Base-by-base conservation (phyloP, 2,888 invertebrate genomes). In the Leptinotarsa peninsularis region DNA sequence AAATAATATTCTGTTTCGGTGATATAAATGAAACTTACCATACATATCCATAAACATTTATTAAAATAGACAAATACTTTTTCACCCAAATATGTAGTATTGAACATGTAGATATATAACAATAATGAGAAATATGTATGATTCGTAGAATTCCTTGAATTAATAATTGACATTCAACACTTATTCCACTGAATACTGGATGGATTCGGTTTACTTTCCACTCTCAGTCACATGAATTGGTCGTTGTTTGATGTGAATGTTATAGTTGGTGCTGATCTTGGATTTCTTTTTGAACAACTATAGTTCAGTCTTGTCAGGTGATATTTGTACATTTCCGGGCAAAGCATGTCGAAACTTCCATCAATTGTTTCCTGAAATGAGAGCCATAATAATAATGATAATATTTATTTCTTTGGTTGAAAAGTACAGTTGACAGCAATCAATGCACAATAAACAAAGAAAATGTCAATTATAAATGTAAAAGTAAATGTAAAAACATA, bases 241-340 rank as follows among this genome's bases (percentile, higher is more conserved):
- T 81, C 82, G 58, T 76, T 80, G 43, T 71, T 74, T 50, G 82
- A 80, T 4, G 90, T 91, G 86, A 92, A 92, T 21, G 91, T 89
- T 49, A 92, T 91, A n/a, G 88, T 90, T 0, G 92, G 92, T 4
- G 92, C 92, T 0, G 92, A 92, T 83, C 91, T 89, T 80, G 91
- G 91, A 67, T 87, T 86, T 21, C 85, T 81, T 14, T 76, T 77
- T 1, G 79, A 56, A 54, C 72, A 76, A 43, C 33, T 49, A 54
- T 77, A 82, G 56, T 78, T 80, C 69, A 79, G 75, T 74, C 77
- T 81, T 67, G 72, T 76, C 66, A 71, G 78, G 71, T 77, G 81
- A 73, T 77, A 80, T 72, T 71, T 77, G 74, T 80, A 78, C 75
- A 80, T 80, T 69, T 80, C 77, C 13, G 78, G 80, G n/a, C 80